Evolutionary conservation across 2,113 vertebrate species (phyloP), one percentile per base, ranked within the genome.

Genomic region (Eudorcas thomsonii): DNA sequence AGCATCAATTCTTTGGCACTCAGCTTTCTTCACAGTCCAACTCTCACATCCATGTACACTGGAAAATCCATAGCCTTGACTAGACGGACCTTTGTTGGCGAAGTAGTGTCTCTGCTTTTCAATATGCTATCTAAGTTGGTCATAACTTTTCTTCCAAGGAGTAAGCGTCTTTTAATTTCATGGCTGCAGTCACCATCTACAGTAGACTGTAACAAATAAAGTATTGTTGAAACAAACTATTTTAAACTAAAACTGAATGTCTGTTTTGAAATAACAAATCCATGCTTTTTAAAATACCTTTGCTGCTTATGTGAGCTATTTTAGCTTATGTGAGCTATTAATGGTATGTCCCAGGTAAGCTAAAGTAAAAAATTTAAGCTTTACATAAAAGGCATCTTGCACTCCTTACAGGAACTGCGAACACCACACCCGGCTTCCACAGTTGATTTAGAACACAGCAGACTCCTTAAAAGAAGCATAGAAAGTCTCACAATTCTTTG

Each of bases 311-410:
- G 91, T 96, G 81, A 96, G 81, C 88, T 90, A 92, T 82, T 94
- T 82, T 71, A 36, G 71, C 1, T 94, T 92, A 90, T 90, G 93
- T 96, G 83, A 96, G 78, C 88, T 91, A 87, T 82, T 94, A 85
- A 88, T 97, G 96, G 77, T 80, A 96, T 88, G 94, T 86, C 3
- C 59, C 87, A 94, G 67, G 88, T 95, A 98, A 97, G 98, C 5
- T 85, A 98, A 98, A 98, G 97, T 67, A 64, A 98, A 96, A 98
- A 82, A 71, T 93, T 95, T 57, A 97, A 86, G 60, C 91, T 93
- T 98, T 86, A 97, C 84, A 50, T 55, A 90, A 97, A 98, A 98
- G 43, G 33, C 15, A 90, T 50, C 90, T 90, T 97, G 80, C 82
- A 55, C 64, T 97, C 48, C 95, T 71, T 88, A 39, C 91, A 96